Evolutionary conservation across 2,113 vertebrate genomes (phyloP).

Genomic region (Nipponia nippon): DNA sequence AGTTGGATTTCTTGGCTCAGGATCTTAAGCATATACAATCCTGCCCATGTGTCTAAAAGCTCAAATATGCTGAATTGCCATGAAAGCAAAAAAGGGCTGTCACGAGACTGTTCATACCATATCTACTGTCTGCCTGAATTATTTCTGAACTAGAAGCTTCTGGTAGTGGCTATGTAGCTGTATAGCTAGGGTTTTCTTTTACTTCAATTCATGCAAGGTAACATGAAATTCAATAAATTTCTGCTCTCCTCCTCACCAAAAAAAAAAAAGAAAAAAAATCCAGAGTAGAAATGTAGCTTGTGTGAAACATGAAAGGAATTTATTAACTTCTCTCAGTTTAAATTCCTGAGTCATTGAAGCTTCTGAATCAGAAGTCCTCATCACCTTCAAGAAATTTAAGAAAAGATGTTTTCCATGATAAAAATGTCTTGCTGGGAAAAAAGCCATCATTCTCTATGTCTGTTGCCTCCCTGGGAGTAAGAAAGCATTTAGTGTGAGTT

Average conservation of each 20-base stretch:
- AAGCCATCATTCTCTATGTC: not conserved
- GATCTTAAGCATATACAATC: not conserved
- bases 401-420: slow-evolving; percentile 35
- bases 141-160: not conserved
- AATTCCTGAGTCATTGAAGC: slow-evolving; percentile 15
- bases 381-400: slow-evolving; percentile 3
- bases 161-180: not conserved
- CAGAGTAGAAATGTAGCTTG: slow-evolving; percentile 33
- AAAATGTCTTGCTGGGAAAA: slow-evolving; percentile 28
- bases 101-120: not conserved
- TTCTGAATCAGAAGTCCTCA: slow-evolving; percentile 13
- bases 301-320: slow-evolving; percentile 25
- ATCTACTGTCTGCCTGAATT: not conserved
- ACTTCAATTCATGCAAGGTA: not conserved
- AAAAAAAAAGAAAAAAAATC: not conserved
- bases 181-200: not conserved
- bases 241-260: not conserved
- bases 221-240: not conserved
- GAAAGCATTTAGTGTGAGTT: not conserved
- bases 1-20: not conserved
- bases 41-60: not conserved
- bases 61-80: not conserved
- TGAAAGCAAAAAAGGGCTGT: not conserved
- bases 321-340: not conserved
- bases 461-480: slow-evolving; percentile 3